These are phyloP conservation scores for Pocillopora meandrina DNA, from an alignment of 92 coral and sea anemone genomes.

Conservation along the genomic window DNA sequence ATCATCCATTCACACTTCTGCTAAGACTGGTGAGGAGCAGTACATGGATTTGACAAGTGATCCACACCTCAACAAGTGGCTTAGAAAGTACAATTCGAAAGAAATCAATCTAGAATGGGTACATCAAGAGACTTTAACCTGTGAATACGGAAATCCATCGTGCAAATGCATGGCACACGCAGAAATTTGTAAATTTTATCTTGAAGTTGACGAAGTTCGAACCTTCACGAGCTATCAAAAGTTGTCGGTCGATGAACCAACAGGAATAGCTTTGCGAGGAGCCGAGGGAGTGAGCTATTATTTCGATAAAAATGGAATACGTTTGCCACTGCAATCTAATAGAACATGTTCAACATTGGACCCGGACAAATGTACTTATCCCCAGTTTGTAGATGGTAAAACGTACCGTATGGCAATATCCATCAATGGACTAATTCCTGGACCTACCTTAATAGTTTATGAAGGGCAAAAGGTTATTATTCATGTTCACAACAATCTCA, in stretches of 20 bases:
- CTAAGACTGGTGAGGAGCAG: conserved; percentile 18
- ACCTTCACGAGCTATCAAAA: conserved; percentile 1
- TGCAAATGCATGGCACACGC: conserved; percentile 16
- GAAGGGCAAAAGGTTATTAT: conserved; percentile 65
- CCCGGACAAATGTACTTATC: conserved; percentile 41
- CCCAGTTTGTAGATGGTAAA: conserved; percentile 57
- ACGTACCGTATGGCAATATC: conserved; percentile 61
- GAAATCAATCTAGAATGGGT: conserved; percentile 22
- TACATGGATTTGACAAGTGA: conserved; percentile 24
- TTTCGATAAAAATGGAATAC: conserved; percentile 1
- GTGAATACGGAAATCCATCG: conserved; percentile 24
- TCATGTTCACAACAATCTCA: conserved; percentile 60
- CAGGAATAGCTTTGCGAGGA: conserved; percentile 34
- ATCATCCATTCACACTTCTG: conserved; percentile 34
- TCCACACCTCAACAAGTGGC: conserved; percentile 30
- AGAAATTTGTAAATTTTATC: conserved; percentile 12
- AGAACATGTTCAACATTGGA: conserved; percentile 26
- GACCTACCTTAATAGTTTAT: conserved; percentile 72
- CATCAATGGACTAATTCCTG: conserved; percentile 80
- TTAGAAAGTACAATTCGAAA: conserved; percentile 21
- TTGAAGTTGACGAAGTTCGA: not conserved
- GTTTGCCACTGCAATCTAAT: conserved; percentile 4
- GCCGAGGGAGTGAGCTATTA: conserved; percentile 21
- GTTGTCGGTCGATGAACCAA: conserved; percentile 2
- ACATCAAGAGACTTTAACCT: conserved; percentile 1